Conservation (phyloP, 2,888 invertebrate species). For the Xylota segnis region DNA sequence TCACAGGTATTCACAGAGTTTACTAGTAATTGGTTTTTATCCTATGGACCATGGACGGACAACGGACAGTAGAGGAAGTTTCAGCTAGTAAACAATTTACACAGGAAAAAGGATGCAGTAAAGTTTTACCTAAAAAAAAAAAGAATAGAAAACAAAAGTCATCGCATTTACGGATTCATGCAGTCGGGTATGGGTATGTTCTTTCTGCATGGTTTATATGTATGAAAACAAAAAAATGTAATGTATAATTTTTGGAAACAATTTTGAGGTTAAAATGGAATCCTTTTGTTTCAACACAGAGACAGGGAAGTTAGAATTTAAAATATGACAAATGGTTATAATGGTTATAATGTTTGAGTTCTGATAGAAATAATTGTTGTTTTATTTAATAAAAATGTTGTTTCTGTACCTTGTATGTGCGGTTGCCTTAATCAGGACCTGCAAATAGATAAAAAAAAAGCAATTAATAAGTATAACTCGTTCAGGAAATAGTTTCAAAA, state of each 20-base stretch:
- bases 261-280: background rate
- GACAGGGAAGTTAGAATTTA: background rate
- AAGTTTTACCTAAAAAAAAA: conserved; percentile 30
- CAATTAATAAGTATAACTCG: too few species aligned
- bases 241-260: background rate
- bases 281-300: background rate
- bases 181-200: background rate
- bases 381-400: too few species aligned
- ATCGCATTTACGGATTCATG: background rate
- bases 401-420: too few species aligned
- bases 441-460: too few species aligned
- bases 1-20: conserved; percentile 33
- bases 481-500: too few species aligned
- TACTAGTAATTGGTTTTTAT: conserved; percentile 3
- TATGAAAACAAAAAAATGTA: background rate
- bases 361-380: too few species aligned
- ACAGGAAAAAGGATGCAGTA: conserved; percentile 47
- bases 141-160: background rate
- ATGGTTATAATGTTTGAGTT: too few species aligned
- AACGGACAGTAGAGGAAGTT: conserved; percentile 37
- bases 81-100: conserved; percentile 58
- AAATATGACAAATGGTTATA: background rate
- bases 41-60: conserved; percentile 25
- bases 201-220: background rate
- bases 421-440: too few species aligned